A percentile compares a stretch with the other conserved stretches of the same genome.
phyloP scores from a whole-genome alignment of 2,113 vertebrate genomes.

The Cyphomyrus discorhynchus region DNA sequence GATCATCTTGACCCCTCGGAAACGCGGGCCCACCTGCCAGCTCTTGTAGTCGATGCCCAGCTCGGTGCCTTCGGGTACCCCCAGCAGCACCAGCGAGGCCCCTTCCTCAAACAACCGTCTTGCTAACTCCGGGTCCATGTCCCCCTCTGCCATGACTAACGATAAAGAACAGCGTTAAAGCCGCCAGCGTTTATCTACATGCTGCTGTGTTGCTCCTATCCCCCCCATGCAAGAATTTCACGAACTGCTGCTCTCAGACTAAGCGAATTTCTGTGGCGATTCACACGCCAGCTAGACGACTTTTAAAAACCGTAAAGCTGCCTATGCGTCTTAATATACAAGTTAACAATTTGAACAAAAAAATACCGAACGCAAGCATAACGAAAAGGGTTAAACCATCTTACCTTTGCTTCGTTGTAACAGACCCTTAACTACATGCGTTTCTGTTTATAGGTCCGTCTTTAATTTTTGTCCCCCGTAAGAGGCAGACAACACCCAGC shows the following conservation, averaged over 20 bases:
- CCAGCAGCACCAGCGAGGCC: slow-evolving; percentile 75
- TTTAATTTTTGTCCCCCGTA: neutral
- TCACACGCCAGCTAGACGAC: neutral
- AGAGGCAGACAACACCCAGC: neutral
- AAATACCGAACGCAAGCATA: neutral
- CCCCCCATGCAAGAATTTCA: neutral
- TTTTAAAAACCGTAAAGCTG: neutral
- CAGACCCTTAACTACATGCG: neutral
- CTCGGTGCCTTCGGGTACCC: slow-evolving; percentile 79
- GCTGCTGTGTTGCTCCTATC: neutral
- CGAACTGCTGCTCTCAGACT: neutral
- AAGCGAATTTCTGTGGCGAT: neutral
- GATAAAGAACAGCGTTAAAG: neutral
- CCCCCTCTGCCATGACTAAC: slow-evolving; percentile 31
- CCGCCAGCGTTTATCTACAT: neutral
- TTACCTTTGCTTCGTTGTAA: neutral
- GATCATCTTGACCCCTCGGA: slow-evolving; percentile 92
- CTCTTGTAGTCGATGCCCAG: slow-evolving; percentile 86
- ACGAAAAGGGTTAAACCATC: neutral
- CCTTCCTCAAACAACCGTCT: slow-evolving; percentile 82
- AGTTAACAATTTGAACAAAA: neutral
- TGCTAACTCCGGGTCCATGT: slow-evolving; percentile 78
- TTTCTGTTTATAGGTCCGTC: neutral
- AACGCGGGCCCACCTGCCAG: slow-evolving; percentile 84
- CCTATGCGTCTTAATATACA: neutral